Base-by-base conservation (phyloP, 2,797 vertebrate genomes). In the Aeoliscus strigatus region DNA sequence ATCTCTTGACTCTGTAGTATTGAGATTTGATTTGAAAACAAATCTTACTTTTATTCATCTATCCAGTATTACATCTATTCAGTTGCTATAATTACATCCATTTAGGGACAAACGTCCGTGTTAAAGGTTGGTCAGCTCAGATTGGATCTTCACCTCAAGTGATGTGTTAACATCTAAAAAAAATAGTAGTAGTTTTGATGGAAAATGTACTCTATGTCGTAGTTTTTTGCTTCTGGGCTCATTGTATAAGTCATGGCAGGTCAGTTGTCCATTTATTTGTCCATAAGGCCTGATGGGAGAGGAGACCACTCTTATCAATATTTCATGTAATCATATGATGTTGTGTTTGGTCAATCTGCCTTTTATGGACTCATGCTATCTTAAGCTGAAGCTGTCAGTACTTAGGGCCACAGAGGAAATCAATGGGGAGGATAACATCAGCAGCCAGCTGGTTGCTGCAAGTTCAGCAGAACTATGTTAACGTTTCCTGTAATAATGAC, bases 401-500 rank as follows among this genome's bases (percentile, higher is more conserved):
- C 73, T 82, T 73, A 80, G 59, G 77, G 60, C 70, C 79, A 27
- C 73, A 65, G 73, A 81, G 75, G 74, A 80, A 79, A 84, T 84
- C 80, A 75, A 78, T 81, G 73, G 39, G 63, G 48, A 56, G 70
- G 80, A 86, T 84, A 86, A 79, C 68, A 82, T 84, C 81, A 73
- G 75, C 25, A 63, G 74, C 65, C 72, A 72, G 76, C 66, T 75
- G 67, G 69, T 83, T 81, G 83, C 81, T 80, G 80, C 81, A 83
- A 84, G 77, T 73, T 81, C 74, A 77, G 69, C 63, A 73, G 6
- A 74, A 78, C 69, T 66, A 72, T 79, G 71, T 81, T 80, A 79
- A 71, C 73, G 10, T 79, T 84, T 83, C 80, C 82, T 70, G 82
- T 83, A 85, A 85, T 75, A 75, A 74, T 85, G 82, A 83, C 79